Conservation (phyloP, 1,140 invertebrate species). For the Drosophila ambigua region DNA sequence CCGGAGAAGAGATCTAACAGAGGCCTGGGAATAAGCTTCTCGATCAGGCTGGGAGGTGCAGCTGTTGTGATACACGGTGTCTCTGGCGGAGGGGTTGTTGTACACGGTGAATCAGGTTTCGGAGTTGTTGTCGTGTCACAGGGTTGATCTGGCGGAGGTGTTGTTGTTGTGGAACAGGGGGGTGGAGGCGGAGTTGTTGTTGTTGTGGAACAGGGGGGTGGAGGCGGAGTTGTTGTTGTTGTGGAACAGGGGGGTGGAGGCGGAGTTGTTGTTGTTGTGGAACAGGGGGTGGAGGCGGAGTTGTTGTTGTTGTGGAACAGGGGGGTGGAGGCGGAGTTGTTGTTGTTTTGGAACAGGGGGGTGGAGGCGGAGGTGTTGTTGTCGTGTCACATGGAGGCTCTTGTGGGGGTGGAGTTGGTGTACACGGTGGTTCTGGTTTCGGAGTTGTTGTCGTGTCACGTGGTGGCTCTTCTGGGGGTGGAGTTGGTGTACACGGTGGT, state of each 20-base stretch:
- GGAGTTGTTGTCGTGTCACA: neutral
- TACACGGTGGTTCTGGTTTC: too few species aligned
- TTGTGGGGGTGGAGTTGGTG: too few species aligned
- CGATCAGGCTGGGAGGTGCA: neutral
- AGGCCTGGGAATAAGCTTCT: constrained; percentile 4
- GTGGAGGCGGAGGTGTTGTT: neutral
- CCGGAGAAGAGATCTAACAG: constrained; percentile 10
- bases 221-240: too few species aligned
- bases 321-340: constrained; percentile 7
- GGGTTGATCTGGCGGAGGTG: neutral
- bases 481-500: too few species aligned
- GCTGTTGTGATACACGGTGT: neutral
- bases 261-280: too few species aligned
- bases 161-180: neutral
- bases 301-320: neutral
- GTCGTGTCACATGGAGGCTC: too few species aligned
- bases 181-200: constrained; percentile 8
- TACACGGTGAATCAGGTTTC: too few species aligned
- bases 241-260: too few species aligned
- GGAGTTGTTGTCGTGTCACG: too few species aligned
- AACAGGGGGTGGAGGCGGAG: neutral
- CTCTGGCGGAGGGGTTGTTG: neutral
- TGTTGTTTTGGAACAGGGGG: neutral
- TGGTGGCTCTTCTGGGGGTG: too few species aligned
- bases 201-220: neutral